These are phyloP conservation scores for Lasioglossum pauxillum DNA, from an alignment of 2,888 invertebrate species.

Conservation along the genomic window DNA sequence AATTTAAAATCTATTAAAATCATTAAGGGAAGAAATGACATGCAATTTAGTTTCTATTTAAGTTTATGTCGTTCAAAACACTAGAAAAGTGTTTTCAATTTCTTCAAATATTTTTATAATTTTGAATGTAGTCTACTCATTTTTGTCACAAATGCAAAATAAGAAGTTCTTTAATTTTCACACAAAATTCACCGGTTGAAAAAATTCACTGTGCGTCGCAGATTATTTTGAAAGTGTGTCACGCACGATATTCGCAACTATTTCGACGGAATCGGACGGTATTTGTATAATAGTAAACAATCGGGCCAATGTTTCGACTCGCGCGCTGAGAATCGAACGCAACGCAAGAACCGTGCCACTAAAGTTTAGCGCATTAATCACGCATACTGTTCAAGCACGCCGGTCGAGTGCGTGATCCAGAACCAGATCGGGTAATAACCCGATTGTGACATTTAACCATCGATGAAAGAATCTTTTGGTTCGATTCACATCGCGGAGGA, in stretches of 20 bases:
- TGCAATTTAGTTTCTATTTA: too few relatives aligned
- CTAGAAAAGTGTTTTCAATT: too few relatives aligned
- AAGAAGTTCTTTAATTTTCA: too few relatives aligned
- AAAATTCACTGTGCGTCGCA: too few relatives aligned
- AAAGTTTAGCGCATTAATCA: slow-evolving; percentile 43
- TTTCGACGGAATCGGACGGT: not conserved
- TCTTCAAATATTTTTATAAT: too few relatives aligned
- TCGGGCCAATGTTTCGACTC: not conserved
- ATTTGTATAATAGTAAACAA: not conserved
- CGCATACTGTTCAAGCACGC: slow-evolving; percentile 30
- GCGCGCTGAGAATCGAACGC: not conserved
- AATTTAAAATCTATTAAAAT: too few relatives aligned
- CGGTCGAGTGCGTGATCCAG: slow-evolving; percentile 22
- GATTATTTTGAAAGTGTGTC: not conserved
- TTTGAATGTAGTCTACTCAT: too few relatives aligned
- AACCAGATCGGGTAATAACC: slow-evolving; percentile 29
- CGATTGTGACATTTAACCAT: slow-evolving; percentile 24
- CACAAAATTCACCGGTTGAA: too few relatives aligned
- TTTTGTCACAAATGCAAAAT: too few relatives aligned
- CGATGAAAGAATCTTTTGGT: not conserved
- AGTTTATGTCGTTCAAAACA: too few relatives aligned
- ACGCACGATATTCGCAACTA: not conserved
- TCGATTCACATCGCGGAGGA: not conserved
- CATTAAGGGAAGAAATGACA: too few relatives aligned
- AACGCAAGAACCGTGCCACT: not conserved